Conservation (phyloP, 2,888 invertebrate genomes). For the Ischnus inquisitorius region DNA sequence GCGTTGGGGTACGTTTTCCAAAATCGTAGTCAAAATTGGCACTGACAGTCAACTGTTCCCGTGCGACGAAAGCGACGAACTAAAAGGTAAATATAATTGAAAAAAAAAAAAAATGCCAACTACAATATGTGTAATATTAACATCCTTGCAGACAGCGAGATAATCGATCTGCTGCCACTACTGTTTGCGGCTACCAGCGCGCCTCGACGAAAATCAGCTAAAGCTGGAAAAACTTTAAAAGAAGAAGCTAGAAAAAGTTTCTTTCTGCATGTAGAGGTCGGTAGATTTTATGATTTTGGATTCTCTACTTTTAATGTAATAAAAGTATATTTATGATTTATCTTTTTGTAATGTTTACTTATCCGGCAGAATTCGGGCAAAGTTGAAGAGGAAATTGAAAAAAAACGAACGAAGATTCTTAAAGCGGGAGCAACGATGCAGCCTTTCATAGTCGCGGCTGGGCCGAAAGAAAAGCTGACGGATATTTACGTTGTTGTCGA, state of each 20-base stretch:
- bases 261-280: neutral
- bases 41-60: neutral
- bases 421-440: slow-evolving; percentile 16
- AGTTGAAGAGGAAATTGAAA: slow-evolving; percentile 13
- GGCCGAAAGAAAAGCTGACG: slow-evolving; percentile 13
- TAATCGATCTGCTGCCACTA: slow-evolving; percentile 15
- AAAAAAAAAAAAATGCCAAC: neutral
- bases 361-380: slow-evolving; percentile 18
- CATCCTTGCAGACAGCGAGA: neutral
- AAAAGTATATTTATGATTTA: neutral
- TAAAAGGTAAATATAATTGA: slow-evolving; percentile 2
- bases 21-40: slow-evolving; percentile 3
- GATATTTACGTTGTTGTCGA: slow-evolving; percentile 8
- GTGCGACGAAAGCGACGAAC: neutral
- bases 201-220: slow-evolving; percentile 3
- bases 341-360: neutral
- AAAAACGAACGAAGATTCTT: slow-evolving; percentile 1
- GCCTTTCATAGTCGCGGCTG: slow-evolving; percentile 22
- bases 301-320: neutral
- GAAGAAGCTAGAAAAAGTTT: slow-evolving; percentile 5
- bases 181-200: slow-evolving; percentile 18
- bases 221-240: slow-evolving; percentile 12
- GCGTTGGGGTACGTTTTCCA: neutral
- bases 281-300: neutral
- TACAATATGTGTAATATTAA: neutral